These are phyloP conservation scores for Watsonalla cultraria DNA, from an alignment of 2,888 invertebrate species.

Conservation along the genomic window DNA sequence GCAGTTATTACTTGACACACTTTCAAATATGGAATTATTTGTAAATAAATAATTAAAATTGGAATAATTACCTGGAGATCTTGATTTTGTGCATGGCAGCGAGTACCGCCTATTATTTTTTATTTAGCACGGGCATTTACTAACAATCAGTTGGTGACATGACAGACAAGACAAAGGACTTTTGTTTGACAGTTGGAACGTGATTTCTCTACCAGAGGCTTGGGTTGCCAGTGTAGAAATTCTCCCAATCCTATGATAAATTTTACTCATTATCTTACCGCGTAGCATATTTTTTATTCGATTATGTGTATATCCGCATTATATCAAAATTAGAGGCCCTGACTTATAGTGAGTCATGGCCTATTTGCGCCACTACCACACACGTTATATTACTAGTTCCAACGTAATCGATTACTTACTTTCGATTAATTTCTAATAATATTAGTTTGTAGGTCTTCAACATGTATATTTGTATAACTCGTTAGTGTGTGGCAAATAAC, in stretches of 20 bases:
- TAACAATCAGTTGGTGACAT: conserved; percentile 70
- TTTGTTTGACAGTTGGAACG: conserved; percentile 30
- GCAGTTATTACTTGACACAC: conserved; percentile 28
- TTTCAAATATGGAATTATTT: conserved; percentile 3
- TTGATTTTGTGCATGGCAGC: conserved; percentile 77
- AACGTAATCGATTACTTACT: no score
- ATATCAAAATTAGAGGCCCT: no score
- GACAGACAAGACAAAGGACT: conserved; percentile 51
- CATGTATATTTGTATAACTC: no score
- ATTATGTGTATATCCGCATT: no score
- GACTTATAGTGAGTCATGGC: no score
- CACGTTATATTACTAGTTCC: no score
- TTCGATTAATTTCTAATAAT: no score
- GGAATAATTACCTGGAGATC: conserved; percentile 57
- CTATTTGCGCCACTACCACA: no score
- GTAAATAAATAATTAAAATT: conserved; percentile 3
- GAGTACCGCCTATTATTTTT: conserved; percentile 58
- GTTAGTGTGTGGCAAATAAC: no score
- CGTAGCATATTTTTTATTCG: no score
- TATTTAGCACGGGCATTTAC: conserved; percentile 67
- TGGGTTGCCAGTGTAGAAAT: conserved; percentile 2
- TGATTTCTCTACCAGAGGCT: conserved; percentile 15
- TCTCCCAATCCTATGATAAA: background rate
- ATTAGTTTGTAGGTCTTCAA: no score
- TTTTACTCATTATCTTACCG: background rate